Conservation (phyloP, 1,140 invertebrate species). For the Sinella curviseta region DNA sequence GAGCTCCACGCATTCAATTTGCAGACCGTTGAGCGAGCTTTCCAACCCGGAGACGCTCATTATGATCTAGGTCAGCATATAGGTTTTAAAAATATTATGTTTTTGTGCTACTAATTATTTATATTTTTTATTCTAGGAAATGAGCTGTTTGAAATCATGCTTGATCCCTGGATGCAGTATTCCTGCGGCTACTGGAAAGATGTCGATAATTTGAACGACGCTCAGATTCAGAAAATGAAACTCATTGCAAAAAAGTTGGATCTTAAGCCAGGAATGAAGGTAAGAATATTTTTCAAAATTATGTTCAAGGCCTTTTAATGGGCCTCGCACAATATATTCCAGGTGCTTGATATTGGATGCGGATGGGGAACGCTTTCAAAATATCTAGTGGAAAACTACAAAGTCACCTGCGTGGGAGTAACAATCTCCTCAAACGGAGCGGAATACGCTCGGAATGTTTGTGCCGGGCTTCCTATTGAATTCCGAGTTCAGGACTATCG, state of each 20-base stretch:
- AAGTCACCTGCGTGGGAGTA: conserved; percentile 17
- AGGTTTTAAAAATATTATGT: too few species aligned
- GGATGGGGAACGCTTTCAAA: conserved; percentile 49
- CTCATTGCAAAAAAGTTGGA: conserved; percentile 46
- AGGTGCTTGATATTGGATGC: conserved; percentile 52
- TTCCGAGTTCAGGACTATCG: conserved; percentile 8
- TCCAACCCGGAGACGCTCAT: conserved; percentile 44
- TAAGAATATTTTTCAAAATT: too few species aligned
- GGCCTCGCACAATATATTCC: too few species aligned
- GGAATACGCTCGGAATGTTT: background rate
- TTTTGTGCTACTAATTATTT: too few species aligned
- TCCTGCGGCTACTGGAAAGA: conserved; percentile 9
- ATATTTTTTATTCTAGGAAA: background rate
- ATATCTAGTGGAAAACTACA: conserved; percentile 28
- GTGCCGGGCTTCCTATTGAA: conserved; percentile 27
- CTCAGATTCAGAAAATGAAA: conserved; percentile 44
- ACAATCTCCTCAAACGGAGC: conserved; percentile 24
- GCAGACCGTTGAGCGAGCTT: conserved; percentile 38
- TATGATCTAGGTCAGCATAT: conserved; percentile 38
- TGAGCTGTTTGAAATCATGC: conserved; percentile 18
- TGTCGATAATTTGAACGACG: conserved; percentile 36
- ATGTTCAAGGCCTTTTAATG: too few species aligned
- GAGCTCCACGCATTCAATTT: conserved; percentile 37
- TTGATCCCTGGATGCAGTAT: conserved; percentile 18
- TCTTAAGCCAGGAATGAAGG: conserved; percentile 46